Conservation (phyloP, 2,888 invertebrate genomes). For the Microctonus brassicae region DNA sequence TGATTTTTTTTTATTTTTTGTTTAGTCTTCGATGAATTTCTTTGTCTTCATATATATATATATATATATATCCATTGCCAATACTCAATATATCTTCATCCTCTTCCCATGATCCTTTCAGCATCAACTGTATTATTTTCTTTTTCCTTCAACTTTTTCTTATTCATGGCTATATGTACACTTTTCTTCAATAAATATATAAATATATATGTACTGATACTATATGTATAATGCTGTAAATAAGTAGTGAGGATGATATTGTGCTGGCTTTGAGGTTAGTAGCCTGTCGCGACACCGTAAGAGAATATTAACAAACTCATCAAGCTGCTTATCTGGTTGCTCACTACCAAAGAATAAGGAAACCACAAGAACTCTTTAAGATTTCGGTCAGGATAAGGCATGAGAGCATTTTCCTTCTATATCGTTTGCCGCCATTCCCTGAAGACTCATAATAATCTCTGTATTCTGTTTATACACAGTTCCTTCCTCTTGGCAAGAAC, state of each 20-base stretch:
- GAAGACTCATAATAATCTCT: not conserved
- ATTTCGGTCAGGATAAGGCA: conserved; percentile 43
- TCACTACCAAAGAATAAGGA: conserved; percentile 37
- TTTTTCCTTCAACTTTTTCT: not conserved
- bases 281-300: conserved; percentile 33
- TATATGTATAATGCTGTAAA: not conserved
- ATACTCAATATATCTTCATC: not conserved
- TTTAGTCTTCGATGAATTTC: not conserved
- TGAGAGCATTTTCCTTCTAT: conserved; percentile 11
- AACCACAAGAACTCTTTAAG: conserved; percentile 42
- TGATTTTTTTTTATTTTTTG: not conserved
- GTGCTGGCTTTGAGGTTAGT: conserved; percentile 6
- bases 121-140: conserved; percentile 17
- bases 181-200: not conserved
- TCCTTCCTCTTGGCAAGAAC: not conserved
- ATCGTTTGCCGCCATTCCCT: conserved; percentile 5
- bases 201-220: not conserved
- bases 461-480: not conserved
- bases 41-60: not conserved
- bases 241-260: not conserved
- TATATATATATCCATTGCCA: not conserved
- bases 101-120: not conserved
- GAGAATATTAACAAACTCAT: conserved; percentile 52
- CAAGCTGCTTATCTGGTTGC: conserved; percentile 43
- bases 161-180: not conserved